A percentile compares a stretch with the other conserved stretches of the same genome.
Conservation (phyloP, 2,113 vertebrate species). For the Atlantisia rogersi region DNA sequence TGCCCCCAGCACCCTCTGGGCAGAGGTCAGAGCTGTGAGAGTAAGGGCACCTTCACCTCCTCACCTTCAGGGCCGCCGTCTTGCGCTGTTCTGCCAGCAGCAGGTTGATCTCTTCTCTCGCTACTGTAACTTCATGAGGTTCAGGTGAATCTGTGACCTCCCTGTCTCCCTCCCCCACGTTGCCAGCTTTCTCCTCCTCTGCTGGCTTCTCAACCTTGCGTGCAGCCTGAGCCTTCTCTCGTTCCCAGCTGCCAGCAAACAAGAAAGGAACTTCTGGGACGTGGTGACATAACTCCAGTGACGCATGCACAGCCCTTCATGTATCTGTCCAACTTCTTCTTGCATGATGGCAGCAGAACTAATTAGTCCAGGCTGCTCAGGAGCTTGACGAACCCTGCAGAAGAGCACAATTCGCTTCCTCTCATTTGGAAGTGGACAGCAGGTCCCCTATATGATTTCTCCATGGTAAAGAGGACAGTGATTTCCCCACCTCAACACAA, state of each 20-base stretch:
- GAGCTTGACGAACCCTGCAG: not conserved
- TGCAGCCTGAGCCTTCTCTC: constrained; percentile 27
- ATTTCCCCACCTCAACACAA: not conserved
- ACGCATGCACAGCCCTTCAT: not conserved
- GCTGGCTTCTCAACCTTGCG: not conserved
- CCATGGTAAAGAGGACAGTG: not conserved
- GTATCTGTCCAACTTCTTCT: not conserved
- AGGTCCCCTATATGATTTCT: not conserved
- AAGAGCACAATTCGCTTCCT: not conserved
- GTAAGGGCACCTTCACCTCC: not conserved
- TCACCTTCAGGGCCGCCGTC: constrained; percentile 53
- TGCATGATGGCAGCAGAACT: not conserved
- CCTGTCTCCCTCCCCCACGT: not conserved
- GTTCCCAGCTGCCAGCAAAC: constrained; percentile 69
- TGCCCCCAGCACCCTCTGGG: not conserved
- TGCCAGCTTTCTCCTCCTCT: not conserved
- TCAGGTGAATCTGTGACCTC: constrained; percentile 26
- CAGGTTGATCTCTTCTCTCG: constrained; percentile 64
- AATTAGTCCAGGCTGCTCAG: not conserved
- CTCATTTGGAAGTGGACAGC: not conserved
- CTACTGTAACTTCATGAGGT: constrained; percentile 49
- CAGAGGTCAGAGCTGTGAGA: not conserved
- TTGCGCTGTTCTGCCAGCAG: constrained; percentile 66
- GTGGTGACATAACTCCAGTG: not conserved
- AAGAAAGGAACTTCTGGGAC: not conserved